phyloP scores from a whole-genome alignment of 2,797 vertebrate genomes.

The Mus spretus region DNA sequence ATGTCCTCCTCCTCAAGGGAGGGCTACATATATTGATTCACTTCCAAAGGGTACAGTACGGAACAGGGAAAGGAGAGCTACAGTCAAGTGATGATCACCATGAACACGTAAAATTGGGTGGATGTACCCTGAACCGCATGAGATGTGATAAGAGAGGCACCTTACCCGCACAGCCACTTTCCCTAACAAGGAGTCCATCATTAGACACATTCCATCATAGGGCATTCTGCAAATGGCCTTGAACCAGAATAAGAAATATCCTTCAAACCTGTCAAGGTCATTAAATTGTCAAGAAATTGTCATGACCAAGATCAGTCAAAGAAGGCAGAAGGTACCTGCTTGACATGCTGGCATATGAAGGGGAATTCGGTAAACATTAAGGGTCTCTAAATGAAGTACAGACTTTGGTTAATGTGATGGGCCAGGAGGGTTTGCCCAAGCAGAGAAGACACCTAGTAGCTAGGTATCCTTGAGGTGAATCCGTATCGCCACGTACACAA shows the following conservation, averaged over 20 bases:
- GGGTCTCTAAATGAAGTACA: neutral
- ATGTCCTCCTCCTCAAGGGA: neutral
- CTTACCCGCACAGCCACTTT: neutral
- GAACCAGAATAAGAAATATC: neutral
- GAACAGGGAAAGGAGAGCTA: neutral
- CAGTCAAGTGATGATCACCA: neutral
- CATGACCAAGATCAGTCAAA: neutral
- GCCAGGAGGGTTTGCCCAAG: neutral
- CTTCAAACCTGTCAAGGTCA: constrained; percentile 12
- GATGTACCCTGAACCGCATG: neutral
- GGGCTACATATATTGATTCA: neutral
- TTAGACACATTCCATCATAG: neutral
- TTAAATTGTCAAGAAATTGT: neutral
- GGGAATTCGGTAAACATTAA: neutral
- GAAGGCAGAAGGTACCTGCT: neutral
- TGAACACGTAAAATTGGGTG: neutral
- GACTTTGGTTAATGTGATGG: neutral
- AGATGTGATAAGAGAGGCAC: neutral
- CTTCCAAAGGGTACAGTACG: neutral
- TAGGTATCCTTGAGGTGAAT: neutral
- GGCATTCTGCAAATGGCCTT: neutral
- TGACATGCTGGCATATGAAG: neutral
- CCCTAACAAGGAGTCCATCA: neutral
- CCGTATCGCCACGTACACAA: neutral
- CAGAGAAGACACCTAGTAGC: neutral